Conservation (phyloP, 2,113 vertebrate species). For the Gorsachius goisagi region DNA sequence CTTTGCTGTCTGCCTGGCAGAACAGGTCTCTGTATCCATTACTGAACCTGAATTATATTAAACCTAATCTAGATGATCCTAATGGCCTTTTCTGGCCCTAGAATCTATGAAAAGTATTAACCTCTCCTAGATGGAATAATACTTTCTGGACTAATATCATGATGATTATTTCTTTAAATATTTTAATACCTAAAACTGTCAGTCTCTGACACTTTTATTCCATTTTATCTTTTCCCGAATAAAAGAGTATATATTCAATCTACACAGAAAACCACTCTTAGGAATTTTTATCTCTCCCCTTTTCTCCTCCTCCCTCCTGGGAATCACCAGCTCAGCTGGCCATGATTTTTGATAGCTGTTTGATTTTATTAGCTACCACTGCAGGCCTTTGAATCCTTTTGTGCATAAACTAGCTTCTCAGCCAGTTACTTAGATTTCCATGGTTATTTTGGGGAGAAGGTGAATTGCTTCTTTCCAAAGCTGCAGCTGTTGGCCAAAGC, state of each 20-base stretch:
- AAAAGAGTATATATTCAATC: neutral
- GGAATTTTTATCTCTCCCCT: neutral
- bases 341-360: slow-evolving; percentile 1
- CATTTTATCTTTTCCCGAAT: neutral
- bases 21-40: neutral
- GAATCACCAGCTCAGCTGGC: neutral
- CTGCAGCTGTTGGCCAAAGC: slow-evolving; percentile 26
- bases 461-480: neutral
- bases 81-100: neutral
- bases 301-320: neutral
- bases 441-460: slow-evolving; percentile 25
- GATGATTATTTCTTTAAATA: slow-evolving; percentile 39
- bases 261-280: neutral
- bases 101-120: slow-evolving; percentile 3
- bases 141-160: neutral
- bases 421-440: neutral
- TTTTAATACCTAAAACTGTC: neutral
- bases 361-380: neutral
- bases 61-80: neutral
- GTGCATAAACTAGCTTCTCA: neutral
- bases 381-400: neutral
- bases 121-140: neutral
- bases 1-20: neutral
- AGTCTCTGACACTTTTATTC: neutral
- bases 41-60: slow-evolving; percentile 1